Conservation (phyloP, 2,797 vertebrate species). For the Aselliscus stoliczkanus region DNA sequence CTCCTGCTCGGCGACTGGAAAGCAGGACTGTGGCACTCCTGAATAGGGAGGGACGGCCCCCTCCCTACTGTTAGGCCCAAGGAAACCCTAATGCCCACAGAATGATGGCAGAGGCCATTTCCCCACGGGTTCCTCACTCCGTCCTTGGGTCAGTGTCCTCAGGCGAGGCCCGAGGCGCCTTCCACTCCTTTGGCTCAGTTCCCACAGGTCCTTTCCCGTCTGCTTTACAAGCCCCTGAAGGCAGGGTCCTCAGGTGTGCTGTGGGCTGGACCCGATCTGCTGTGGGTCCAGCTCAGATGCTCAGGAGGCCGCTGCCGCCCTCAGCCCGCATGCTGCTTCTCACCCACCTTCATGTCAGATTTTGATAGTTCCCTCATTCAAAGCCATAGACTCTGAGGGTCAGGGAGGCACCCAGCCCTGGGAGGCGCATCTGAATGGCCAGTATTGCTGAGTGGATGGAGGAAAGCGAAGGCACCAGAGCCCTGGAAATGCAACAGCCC, state of each 20-base stretch:
- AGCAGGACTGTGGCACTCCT: background rate
- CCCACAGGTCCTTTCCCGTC: background rate
- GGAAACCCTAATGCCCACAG: no score
- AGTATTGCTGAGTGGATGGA: background rate
- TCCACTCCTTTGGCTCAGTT: background rate
- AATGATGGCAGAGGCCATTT: background rate
- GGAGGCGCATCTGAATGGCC: no score
- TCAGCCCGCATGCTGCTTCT: no score
- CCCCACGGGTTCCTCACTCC: rapidly evolving
- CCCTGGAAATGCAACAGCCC: background rate
- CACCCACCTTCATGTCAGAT: background rate
- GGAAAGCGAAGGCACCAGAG: rapidly evolving
- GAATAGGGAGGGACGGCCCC: background rate
- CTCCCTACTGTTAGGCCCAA: background rate
- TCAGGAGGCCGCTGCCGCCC: no score
- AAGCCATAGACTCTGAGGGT: background rate
- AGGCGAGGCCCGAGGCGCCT: rapidly evolving
- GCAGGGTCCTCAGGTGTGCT: background rate
- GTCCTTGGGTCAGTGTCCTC: rapidly evolving
- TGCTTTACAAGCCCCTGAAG: no score
- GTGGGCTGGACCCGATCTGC: background rate
- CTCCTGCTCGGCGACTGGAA: background rate
- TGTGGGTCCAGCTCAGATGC: background rate
- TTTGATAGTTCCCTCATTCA: no score
- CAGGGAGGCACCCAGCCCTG: background rate